These are phyloP conservation scores for Sminthurides bifidus DNA, from an alignment of 1,140 invertebrate species.

Conservation along the genomic window DNA sequence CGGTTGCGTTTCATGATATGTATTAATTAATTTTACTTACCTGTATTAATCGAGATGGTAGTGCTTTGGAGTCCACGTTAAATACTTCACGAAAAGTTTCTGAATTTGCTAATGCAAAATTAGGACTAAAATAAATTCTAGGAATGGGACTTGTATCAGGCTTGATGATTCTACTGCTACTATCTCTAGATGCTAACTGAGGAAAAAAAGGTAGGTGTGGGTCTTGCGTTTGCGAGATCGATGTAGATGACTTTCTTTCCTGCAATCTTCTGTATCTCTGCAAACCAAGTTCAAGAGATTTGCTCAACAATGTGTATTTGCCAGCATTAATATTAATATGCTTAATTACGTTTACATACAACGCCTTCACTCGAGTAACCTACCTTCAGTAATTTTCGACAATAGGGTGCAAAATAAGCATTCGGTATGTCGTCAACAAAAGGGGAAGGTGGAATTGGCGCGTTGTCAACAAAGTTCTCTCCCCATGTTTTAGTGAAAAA, in stretches of 20 bases:
- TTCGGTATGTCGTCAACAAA: constrained; percentile 72
- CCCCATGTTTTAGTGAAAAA: constrained; percentile 98
- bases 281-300: no score
- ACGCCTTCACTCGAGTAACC: constrained; percentile 5
- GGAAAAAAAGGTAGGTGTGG: constrained; percentile 23
- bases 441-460: constrained; percentile 58
- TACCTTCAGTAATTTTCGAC: constrained; percentile 57
- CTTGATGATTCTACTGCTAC: constrained; percentile 23
- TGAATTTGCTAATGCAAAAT: constrained; percentile 66
- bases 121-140: constrained; percentile 71
- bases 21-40: constrained; percentile 13
- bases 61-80: constrained; percentile 39
- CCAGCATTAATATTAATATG: no score
- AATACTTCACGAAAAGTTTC: constrained; percentile 81
- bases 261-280: constrained; percentile 24
- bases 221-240: constrained; percentile 7
- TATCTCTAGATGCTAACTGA: constrained; percentile 34
- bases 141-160: constrained; percentile 59
- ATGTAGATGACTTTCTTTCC: constrained; percentile 23
- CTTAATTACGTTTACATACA: no score
- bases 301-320: no score
- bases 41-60: constrained; percentile 34
- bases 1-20: no score
- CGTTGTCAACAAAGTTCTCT: constrained; percentile 76
- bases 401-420: constrained; percentile 76